Conservation (phyloP, 1,140 invertebrate species). For the Agraylea sexmaculata region DNA sequence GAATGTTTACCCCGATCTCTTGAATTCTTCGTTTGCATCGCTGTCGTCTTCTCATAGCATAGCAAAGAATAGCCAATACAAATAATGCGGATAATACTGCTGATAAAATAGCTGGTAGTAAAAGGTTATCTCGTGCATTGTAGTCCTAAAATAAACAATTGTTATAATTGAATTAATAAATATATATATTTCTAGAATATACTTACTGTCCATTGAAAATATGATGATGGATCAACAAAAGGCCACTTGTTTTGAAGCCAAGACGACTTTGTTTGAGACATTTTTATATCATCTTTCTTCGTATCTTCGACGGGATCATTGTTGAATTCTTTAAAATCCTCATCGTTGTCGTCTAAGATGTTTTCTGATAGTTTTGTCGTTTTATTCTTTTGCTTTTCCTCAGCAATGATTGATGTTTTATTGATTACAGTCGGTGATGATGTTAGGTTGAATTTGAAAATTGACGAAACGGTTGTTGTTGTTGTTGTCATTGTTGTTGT, state of each 20-base stretch:
- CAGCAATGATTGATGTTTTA: too few species aligned
- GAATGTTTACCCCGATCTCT: slow-evolving; percentile 33
- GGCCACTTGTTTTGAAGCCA: slow-evolving; percentile 36
- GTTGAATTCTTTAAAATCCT: slow-evolving; percentile 34
- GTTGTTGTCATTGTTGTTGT: background rate
- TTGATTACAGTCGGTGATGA: too few species aligned
- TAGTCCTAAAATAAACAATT: slow-evolving; percentile 27
- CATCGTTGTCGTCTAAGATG: slow-evolving; percentile 31
- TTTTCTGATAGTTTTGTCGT: slow-evolving; percentile 9
- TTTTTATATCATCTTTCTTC: slow-evolving; percentile 27
- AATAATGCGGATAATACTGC: slow-evolving; percentile 30
- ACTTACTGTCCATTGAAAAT: slow-evolving; percentile 52
- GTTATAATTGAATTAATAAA: slow-evolving; percentile 17
- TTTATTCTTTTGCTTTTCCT: slow-evolving; percentile 14
- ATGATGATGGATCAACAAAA: slow-evolving; percentile 48
- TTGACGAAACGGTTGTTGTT: background rate
- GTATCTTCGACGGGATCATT: slow-evolving; percentile 30
- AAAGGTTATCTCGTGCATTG: slow-evolving; percentile 32
- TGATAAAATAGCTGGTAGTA: slow-evolving; percentile 33
- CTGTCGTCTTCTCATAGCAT: slow-evolving; percentile 29
- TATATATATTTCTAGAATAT: slow-evolving; percentile 12
- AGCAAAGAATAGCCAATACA: slow-evolving; percentile 30
- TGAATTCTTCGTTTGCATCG: slow-evolving; percentile 26
- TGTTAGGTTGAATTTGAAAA: too few species aligned
- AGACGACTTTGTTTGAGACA: slow-evolving; percentile 30